Percentiles rank a stretch among this genome's conserved stretches.
Evolutionary conservation across 1,140 invertebrate genomes (phyloP).

Genomic region (Mesaphorura yosii): DNA sequence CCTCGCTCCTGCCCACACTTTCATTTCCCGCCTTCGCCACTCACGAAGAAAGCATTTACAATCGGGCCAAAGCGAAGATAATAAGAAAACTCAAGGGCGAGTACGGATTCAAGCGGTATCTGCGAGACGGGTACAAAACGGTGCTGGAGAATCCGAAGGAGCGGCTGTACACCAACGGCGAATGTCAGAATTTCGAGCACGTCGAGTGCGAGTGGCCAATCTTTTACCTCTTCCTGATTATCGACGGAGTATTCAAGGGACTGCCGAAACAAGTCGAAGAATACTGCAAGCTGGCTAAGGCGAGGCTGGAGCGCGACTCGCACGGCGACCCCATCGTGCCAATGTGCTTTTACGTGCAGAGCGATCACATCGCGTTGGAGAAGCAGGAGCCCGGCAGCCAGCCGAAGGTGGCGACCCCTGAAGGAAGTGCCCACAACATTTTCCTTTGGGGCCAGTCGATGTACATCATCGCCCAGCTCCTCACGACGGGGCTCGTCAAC

Average conservation of each 20-base stretch:
- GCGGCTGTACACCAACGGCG: slow-evolving; percentile 56
- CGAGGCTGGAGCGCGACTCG: slow-evolving; percentile 59
- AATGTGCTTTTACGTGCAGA: slow-evolving; percentile 83
- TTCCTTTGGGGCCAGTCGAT: slow-evolving; percentile 86
- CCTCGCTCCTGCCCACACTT: slow-evolving; percentile 76
- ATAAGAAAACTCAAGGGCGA: slow-evolving; percentile 70
- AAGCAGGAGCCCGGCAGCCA: slow-evolving; percentile 57
- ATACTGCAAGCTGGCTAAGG: slow-evolving; percentile 73
- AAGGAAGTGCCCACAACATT: slow-evolving; percentile 44
- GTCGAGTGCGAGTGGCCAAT: slow-evolving; percentile 97
- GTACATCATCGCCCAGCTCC: slow-evolving; percentile 82
- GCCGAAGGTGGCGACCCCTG: slow-evolving; percentile 46
- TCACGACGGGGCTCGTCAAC: slow-evolving; percentile 77
- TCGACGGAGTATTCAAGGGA: slow-evolving; percentile 82
- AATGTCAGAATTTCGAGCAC: slow-evolving; percentile 78
- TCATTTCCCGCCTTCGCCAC: slow-evolving; percentile 97
- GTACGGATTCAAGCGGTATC: slow-evolving; percentile 88
- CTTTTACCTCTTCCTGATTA: slow-evolving; percentile 90
- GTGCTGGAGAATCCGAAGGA: slow-evolving; percentile 68
- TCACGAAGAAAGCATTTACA: slow-evolving; percentile 79
- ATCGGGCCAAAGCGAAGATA: slow-evolving; percentile 78
- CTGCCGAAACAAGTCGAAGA: slow-evolving; percentile 83
- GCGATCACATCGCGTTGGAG: slow-evolving; percentile 65
- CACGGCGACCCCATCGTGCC: slow-evolving; percentile 73
- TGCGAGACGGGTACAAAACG: slow-evolving; percentile 88